A percentile compares a stretch with the other conserved stretches of the same genome.
These are phyloP conservation scores for Fragum sueziense DNA, from an alignment of 2,888 invertebrate species.

Conservation along the genomic window DNA sequence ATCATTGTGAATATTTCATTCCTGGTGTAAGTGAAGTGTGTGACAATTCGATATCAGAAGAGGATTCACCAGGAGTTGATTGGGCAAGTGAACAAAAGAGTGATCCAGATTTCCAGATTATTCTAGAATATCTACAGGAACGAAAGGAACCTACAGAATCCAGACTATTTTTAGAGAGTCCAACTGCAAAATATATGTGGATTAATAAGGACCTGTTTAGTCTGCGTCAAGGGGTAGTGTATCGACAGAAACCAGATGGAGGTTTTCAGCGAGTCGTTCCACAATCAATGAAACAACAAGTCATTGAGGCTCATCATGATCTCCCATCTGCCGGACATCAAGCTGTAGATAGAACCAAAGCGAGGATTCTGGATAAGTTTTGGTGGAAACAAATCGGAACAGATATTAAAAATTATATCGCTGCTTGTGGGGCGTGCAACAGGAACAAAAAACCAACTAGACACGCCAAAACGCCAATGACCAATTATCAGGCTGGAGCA, in stretches of 20 bases:
- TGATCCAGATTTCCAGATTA: slow-evolving; percentile 7
- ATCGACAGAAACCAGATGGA: background rate
- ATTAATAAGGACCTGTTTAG: slow-evolving; percentile 28
- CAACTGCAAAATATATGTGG: slow-evolving; percentile 26
- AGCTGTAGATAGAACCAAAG: slow-evolving; percentile 26
- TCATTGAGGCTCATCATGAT: slow-evolving; percentile 19
- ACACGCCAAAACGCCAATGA: slow-evolving; percentile 24
- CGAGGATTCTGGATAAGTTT: slow-evolving; percentile 20
- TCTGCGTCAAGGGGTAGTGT: slow-evolving; percentile 3
- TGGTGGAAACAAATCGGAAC: slow-evolving; percentile 11
- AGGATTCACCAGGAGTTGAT: background rate
- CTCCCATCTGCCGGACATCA: slow-evolving; percentile 38
- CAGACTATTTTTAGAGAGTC: slow-evolving; percentile 10
- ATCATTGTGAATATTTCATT: background rate
- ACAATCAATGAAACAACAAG: slow-evolving; percentile 1
- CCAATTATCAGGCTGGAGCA: slow-evolving; percentile 15
- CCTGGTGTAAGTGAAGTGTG: background rate
- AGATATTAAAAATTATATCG: slow-evolving; percentile 19
- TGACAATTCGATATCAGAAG: background rate
- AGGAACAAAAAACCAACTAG: slow-evolving; percentile 25
- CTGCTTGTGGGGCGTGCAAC: slow-evolving; percentile 27
- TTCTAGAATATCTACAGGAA: background rate
- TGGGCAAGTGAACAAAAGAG: slow-evolving; percentile 2
- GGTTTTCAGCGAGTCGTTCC: slow-evolving; percentile 13
- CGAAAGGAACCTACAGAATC: background rate